Conservation (phyloP, 2,888 invertebrate genomes). For the Drosophila birchii region DNA sequence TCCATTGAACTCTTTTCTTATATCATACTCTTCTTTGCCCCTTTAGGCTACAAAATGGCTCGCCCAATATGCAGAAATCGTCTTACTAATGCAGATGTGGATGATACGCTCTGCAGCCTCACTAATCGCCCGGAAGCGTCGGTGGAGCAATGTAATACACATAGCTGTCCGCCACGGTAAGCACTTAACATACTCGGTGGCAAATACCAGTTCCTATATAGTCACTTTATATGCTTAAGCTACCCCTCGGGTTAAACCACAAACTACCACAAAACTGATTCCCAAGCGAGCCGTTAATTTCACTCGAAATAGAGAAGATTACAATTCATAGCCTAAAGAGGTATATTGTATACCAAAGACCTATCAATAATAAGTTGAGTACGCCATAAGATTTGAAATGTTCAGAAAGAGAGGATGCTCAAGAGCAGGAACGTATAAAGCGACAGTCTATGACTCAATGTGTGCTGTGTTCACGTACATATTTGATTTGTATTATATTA, state of each 20-base stretch:
- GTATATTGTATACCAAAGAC: not conserved
- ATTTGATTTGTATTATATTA: too few species aligned
- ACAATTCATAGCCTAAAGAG: not conserved
- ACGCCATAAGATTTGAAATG: not conserved
- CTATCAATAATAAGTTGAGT: not conserved
- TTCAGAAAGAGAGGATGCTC: not conserved
- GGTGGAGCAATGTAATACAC: constrained; percentile 93
- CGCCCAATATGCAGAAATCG: constrained; percentile 92
- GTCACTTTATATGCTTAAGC: constrained; percentile 19
- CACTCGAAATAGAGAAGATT: constrained; percentile 4
- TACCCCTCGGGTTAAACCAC: constrained; percentile 2
- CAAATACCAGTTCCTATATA: constrained; percentile 30
- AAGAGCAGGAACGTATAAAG: too few species aligned
- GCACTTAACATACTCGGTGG: constrained; percentile 82
- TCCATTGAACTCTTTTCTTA: constrained; percentile 43
- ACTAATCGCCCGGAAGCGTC: constrained; percentile 91
- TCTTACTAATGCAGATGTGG: constrained; percentile 91
- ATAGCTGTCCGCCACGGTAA: constrained; percentile 95
- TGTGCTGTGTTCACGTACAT: not conserved
- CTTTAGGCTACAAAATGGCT: constrained; percentile 94
- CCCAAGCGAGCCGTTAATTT: constrained; percentile 2
- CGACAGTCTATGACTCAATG: not conserved
- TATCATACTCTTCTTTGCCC: constrained; percentile 33
- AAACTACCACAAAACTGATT: constrained; percentile 1
- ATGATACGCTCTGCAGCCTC: constrained; percentile 92